Base-by-base conservation (phyloP, 2,113 vertebrate species). In the Gavialis gangeticus region DNA sequence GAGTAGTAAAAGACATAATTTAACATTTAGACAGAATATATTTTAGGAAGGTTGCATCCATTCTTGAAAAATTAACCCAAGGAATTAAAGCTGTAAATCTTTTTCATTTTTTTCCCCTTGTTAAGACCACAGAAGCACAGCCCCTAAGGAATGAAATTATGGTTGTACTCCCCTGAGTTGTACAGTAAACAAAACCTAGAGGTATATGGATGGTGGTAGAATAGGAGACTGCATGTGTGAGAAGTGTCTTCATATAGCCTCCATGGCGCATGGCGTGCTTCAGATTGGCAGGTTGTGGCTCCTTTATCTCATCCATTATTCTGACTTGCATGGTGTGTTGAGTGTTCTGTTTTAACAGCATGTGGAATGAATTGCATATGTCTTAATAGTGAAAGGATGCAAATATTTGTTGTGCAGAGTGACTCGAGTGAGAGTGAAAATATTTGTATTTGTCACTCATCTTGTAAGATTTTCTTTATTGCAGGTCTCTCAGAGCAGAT, bases 231-330 rank as follows among this genome's bases (percentile, higher is more conserved):
- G 96, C 97, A 97, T 96, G 96, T 95, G 88, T 75, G 93, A 91
- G 93, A 95, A 88, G 57, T 79, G 94, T 91, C 67, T 66, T 79
- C 66, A 58, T 24, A 4, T 87, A 95, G 94, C 85, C 92, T 96
- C 93, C 55, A 30, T 87, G 82, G 75, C 97, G 97, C 98, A 97
- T 98, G 97, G 80, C 27, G 66, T 96, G 97, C 97, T 98, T 95
- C 96, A 25, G 91, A 92, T 55, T 73, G 94, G 91, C 87, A 66
- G 22, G 75, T 95, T 85, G 95, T 91, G 94, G 67, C 92, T 95
- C 90, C 93, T 90, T 37, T 58, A 93, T 91, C 16, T 64, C 84
- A 54, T 85, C 85, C 89, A n/a, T 94, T 79, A 71, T 80, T 90
- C 89, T 83, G 92, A 95, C 86, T 95, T 95, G 94, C 96, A 95